Conservation (phyloP, 2,888 invertebrate species). For the Heliconius sara region DNA sequence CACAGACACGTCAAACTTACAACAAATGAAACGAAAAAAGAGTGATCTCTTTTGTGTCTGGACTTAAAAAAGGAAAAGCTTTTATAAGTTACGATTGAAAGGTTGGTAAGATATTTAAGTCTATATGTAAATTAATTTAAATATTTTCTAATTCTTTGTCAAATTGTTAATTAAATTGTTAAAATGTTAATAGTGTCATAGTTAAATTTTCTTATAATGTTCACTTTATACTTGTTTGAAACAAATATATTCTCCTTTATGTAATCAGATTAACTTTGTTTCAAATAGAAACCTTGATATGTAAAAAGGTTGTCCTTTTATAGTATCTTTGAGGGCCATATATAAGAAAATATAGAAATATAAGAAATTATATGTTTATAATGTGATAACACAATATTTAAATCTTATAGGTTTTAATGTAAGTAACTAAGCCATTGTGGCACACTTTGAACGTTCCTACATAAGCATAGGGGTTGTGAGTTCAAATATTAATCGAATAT, state of each 20-base stretch:
- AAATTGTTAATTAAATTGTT: background rate
- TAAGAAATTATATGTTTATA: too few relatives aligned
- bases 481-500: background rate
- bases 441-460: background rate
- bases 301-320: background rate
- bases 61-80: background rate
- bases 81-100: background rate
- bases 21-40: too few relatives aligned
- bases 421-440: background rate
- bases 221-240: background rate
- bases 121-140: too few relatives aligned
- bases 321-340: background rate
- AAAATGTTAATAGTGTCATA: background rate
- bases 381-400: background rate
- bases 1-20: too few relatives aligned
- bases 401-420: background rate
- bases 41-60: background rate
- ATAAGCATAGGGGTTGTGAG: background rate
- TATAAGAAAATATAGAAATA: background rate
- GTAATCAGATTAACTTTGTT: background rate
- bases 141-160: background rate
- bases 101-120: background rate
- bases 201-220: background rate
- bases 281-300: background rate
- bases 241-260: background rate